phyloP scores from a whole-genome alignment of 2,888 invertebrate species.

The Drosophila mettleri region DNA sequence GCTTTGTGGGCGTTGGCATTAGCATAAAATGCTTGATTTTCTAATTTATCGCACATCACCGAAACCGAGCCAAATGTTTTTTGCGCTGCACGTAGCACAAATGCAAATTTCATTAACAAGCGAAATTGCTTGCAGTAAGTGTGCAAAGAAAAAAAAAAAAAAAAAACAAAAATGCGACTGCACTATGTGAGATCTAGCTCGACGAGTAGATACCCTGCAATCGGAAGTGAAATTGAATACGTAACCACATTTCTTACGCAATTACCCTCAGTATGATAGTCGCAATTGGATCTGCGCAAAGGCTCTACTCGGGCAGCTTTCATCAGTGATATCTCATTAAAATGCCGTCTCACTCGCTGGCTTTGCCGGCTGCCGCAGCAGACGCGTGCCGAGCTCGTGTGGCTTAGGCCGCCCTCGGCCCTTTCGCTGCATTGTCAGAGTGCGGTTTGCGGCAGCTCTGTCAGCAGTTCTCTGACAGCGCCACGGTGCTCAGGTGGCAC shows the following conservation, averaged over 20 bases:
- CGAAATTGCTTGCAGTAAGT: conserved; percentile 70
- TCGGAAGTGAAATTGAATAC: background rate
- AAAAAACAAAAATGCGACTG: background rate
- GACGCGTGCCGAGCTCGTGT: conserved; percentile 40
- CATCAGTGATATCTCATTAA: conserved; percentile 71
- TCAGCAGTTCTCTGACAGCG: conserved; percentile 61
- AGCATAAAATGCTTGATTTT: conserved; percentile 78
- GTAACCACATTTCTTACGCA: too few species aligned
- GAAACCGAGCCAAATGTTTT: conserved; percentile 58
- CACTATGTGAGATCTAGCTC: background rate
- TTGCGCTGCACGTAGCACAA: conserved; percentile 70
- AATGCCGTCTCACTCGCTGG: conserved; percentile 57
- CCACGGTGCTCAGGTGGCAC: conserved; percentile 50
- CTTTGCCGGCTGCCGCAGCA: conserved; percentile 41
- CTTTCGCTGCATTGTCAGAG: conserved; percentile 6
- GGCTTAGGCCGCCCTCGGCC: conserved; percentile 16
- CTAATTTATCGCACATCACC: conserved; percentile 78
- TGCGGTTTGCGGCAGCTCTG: conserved; percentile 42
- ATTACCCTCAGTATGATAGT: conserved; percentile 1
- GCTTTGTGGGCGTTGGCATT: conserved; percentile 58
- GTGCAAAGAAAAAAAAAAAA: conserved; percentile 24
- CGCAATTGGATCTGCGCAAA: conserved; percentile 45
- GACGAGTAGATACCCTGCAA: conserved; percentile 7
- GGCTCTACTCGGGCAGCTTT: conserved; percentile 34
- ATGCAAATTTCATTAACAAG: conserved; percentile 78